Conservation (phyloP, 2,113 vertebrate species). For the Cavia aperea region DNA sequence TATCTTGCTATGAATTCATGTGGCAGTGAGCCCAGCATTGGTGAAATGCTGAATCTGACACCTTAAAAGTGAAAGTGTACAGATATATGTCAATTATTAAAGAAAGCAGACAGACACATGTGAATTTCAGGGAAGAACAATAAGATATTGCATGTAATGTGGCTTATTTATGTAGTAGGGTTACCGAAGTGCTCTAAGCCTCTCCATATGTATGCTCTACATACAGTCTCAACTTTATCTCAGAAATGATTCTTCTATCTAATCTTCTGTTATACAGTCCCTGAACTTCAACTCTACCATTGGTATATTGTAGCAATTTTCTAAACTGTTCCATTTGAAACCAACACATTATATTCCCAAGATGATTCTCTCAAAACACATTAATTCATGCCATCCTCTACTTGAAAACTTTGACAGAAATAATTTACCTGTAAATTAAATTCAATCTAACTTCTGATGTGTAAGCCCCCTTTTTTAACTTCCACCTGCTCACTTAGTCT, state of each 20-base stretch:
- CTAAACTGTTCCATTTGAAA: background rate
- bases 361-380: background rate
- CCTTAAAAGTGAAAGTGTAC: background rate
- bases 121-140: background rate
- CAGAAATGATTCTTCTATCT: background rate
- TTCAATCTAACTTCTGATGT: background rate
- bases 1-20: background rate
- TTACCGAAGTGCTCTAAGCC: background rate
- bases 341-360: background rate
- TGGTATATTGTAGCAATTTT: background rate
- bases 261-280: background rate
- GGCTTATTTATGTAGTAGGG: background rate
- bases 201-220: background rate
- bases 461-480: background rate
- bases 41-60: background rate
- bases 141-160: background rate
- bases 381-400: background rate
- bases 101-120: constrained; percentile 14
- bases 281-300: background rate
- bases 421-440: background rate
- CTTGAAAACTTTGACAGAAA: background rate
- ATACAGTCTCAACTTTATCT: background rate
- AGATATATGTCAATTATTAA: background rate
- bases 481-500: background rate
- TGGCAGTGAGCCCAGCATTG: background rate